Percentiles rank a stretch among this genome's conserved stretches.
These are phyloP conservation scores for Spea multiplicata DNA, from an alignment of 2,113 vertebrate species.

Conservation along the genomic window DNA sequence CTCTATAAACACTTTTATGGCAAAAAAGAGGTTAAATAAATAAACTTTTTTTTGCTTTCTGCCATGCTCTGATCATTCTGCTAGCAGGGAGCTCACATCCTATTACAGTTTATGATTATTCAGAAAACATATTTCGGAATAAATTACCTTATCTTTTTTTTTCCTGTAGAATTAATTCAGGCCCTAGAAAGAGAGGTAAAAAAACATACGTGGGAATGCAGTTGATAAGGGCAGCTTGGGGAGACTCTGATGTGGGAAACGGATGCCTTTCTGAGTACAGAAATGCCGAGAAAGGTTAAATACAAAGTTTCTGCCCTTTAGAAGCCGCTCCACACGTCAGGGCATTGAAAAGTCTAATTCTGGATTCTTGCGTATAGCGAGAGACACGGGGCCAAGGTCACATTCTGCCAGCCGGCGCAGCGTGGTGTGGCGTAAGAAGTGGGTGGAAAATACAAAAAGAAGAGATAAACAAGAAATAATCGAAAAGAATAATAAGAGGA, in stretches of 20 bases:
- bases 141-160: conserved; percentile 45
- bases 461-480: too few species aligned
- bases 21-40: background rate
- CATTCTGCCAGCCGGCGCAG: background rate
- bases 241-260: conserved; percentile 8
- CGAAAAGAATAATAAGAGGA: too few species aligned
- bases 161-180: conserved; percentile 24
- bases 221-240: conserved; percentile 35
- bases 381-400: conserved; percentile 3
- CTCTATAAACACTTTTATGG: background rate
- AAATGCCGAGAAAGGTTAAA: conserved; percentile 69
- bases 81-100: conserved; percentile 20
- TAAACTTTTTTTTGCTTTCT: background rate
- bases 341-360: background rate
- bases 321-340: background rate
- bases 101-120: conserved; percentile 23
- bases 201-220: background rate
- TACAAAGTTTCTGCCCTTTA: conserved; percentile 17
- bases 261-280: conserved; percentile 57
- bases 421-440: too few species aligned
- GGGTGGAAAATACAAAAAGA: too few species aligned
- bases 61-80: background rate
- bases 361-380: background rate
- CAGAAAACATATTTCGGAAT: conserved; percentile 32
- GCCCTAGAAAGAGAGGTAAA: conserved; percentile 27